These are phyloP conservation scores for Acromyrmex heyeri DNA, from an alignment of 1,140 invertebrate genomes.

Conservation along the genomic window DNA sequence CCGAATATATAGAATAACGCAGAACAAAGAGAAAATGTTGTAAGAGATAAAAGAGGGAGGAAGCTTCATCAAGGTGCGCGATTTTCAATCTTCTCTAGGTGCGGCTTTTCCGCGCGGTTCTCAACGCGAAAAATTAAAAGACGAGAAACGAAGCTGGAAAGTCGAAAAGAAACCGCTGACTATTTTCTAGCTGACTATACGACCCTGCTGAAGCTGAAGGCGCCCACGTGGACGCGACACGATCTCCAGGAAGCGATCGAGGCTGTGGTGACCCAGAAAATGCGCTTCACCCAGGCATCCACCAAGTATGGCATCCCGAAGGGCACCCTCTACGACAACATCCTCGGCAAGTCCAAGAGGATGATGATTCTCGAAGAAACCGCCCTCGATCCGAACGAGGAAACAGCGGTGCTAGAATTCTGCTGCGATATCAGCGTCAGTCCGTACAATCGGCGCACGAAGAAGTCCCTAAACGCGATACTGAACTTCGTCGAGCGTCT, in stretches of 20 bases:
- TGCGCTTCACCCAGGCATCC: slow-evolving; percentile 92
- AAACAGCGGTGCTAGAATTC: slow-evolving; percentile 90
- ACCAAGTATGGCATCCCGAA: slow-evolving; percentile 91
- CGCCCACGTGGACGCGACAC: slow-evolving; percentile 91
- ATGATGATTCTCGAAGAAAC: slow-evolving; percentile 92
- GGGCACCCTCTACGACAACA: slow-evolving; percentile 93
- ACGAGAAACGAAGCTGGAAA: slow-evolving; percentile 72
- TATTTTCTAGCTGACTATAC: slow-evolving; percentile 88
- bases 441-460: slow-evolving; percentile 91
- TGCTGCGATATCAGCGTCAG: slow-evolving; percentile 91
- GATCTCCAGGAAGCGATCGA: slow-evolving; percentile 92
- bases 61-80: neutral
- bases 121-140: slow-evolving; percentile 52
- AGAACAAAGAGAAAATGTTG: neutral
- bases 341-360: slow-evolving; percentile 92
- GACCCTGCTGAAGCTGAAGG: slow-evolving; percentile 90
- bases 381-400: slow-evolving; percentile 88
- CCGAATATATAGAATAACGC: neutral
- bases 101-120: slow-evolving; percentile 47
- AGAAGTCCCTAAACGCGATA: slow-evolving; percentile 90
- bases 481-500: slow-evolving; percentile 90
- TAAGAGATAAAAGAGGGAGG: slow-evolving; percentile 10
- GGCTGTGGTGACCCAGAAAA: slow-evolving; percentile 91
- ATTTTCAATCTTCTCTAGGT: slow-evolving; percentile 54
- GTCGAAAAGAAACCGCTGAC: slow-evolving; percentile 79